phyloP scores from a whole-genome alignment of 2,888 invertebrate species.

The Ophraella communa region DNA sequence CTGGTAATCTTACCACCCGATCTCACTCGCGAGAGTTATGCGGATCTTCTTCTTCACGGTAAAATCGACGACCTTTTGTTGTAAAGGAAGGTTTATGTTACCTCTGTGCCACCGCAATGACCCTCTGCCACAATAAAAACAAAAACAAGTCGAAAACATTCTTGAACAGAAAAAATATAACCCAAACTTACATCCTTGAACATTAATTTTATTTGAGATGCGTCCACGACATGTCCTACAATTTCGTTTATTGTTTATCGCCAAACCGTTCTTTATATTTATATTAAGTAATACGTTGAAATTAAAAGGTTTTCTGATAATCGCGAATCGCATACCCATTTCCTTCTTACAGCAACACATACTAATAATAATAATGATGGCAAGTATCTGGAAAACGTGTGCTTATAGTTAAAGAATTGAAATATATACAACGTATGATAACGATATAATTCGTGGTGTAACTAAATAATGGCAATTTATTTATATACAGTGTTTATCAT shows the following conservation, averaged over 20 bases:
- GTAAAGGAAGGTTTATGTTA: conserved; percentile 30
- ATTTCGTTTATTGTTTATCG: neutral
- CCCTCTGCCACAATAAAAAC: conserved; percentile 20
- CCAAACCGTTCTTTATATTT: neutral
- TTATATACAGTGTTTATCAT: conserved; percentile 38
- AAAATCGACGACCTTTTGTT: conserved; percentile 30
- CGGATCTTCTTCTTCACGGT: conserved; percentile 22
- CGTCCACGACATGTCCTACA: neutral
- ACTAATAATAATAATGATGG: too few relatives aligned
- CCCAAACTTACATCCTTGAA: conserved; percentile 4
- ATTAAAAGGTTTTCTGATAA: too few relatives aligned
- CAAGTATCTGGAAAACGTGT: conserved; percentile 9
- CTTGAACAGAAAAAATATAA: neutral
- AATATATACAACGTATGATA: conserved; percentile 12
- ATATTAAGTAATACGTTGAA: neutral
- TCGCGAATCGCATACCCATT: too few relatives aligned
- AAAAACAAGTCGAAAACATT: neutral
- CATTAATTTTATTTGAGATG: neutral
- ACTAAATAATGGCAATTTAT: conserved; percentile 31
- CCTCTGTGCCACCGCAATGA: conserved; percentile 34
- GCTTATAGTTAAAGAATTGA: conserved; percentile 1
- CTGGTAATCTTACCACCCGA: conserved; percentile 26
- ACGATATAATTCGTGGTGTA: conserved; percentile 17
- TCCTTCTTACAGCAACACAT: too few relatives aligned
- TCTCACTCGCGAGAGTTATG: conserved; percentile 20